These are phyloP conservation scores for Orchestes rusci DNA, from an alignment of 2,888 invertebrate species.

Conservation along the genomic window DNA sequence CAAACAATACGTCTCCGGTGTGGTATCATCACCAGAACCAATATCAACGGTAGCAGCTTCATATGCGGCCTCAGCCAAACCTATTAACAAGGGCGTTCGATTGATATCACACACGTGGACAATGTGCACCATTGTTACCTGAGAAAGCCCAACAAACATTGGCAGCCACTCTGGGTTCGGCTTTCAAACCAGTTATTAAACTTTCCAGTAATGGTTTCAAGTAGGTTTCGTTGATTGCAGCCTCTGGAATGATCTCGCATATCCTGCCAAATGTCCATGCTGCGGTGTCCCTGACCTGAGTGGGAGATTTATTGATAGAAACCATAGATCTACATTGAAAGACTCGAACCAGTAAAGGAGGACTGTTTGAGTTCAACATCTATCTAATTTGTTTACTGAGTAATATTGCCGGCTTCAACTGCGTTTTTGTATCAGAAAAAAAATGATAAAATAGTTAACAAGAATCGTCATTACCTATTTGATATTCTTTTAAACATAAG, in stretches of 20 bases:
- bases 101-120: too few species aligned
- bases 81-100: too few species aligned
- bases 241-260: constrained; percentile 94
- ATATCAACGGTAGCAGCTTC: constrained; percentile 61
- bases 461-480: too few species aligned
- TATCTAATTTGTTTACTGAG: too few species aligned
- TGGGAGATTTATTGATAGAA: background rate
- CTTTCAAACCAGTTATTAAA: constrained; percentile 77
- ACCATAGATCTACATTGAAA: too few species aligned
- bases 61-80: constrained; percentile 93
- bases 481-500: too few species aligned
- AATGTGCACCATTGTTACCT: too few species aligned
- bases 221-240: constrained; percentile 81
- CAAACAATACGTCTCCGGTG: constrained; percentile 87
- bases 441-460: too few species aligned
- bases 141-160: constrained; percentile 99
- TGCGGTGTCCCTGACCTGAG: constrained; percentile 87
- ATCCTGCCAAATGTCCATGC: constrained; percentile 95
- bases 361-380: too few species aligned
- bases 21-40: constrained; percentile 51
- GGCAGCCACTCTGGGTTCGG: constrained; percentile 93
- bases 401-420: too few species aligned
- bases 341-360: too few species aligned
- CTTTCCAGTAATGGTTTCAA: constrained; percentile 75
- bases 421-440: too few species aligned